Conservation (phyloP, 2,888 invertebrate genomes). For the Lepetodrilus schrolli region DNA sequence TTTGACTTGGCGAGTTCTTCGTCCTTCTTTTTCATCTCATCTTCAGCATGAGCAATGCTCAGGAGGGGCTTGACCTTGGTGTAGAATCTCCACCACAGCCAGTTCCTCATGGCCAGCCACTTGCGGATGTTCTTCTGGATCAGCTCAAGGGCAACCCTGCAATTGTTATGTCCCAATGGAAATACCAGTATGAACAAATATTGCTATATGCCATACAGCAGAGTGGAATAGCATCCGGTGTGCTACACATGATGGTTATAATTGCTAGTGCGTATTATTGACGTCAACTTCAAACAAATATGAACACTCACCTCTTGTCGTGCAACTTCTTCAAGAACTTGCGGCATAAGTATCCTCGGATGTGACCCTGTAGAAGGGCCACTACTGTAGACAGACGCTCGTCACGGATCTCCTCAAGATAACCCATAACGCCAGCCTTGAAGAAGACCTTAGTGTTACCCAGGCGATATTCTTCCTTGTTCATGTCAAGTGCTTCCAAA, state of each 20-base stretch:
- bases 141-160: slow-evolving; percentile 92
- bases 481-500: slow-evolving; percentile 81
- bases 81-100: slow-evolving; percentile 99
- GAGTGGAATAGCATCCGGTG: too few species aligned
- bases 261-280: too few species aligned
- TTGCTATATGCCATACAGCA: too few species aligned
- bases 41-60: slow-evolving; percentile 98
- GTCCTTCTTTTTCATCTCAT: slow-evolving; percentile 96
- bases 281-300: too few species aligned
- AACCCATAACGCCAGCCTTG: slow-evolving; percentile 99
- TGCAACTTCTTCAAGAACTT: slow-evolving; percentile 95
- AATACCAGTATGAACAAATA: too few species aligned
- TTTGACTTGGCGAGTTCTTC: slow-evolving; percentile 96
- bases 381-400: slow-evolving; percentile 97
- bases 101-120: slow-evolving; percentile 98
- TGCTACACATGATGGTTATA: too few species aligned
- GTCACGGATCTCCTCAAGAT: slow-evolving; percentile 99
- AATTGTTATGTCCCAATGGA: too few species aligned
- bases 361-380: slow-evolving; percentile 92
- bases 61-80: slow-evolving; percentile 86
- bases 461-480: slow-evolving; percentile 95
- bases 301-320: slow-evolving; percentile 86
- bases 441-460: slow-evolving; percentile 99
- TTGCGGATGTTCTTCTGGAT: slow-evolving; percentile 99
- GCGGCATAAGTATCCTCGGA: slow-evolving; percentile 85